Evolutionary conservation across 1,140 invertebrate genomes (phyloP).

Genomic region (Drosophila burlai): DNA sequence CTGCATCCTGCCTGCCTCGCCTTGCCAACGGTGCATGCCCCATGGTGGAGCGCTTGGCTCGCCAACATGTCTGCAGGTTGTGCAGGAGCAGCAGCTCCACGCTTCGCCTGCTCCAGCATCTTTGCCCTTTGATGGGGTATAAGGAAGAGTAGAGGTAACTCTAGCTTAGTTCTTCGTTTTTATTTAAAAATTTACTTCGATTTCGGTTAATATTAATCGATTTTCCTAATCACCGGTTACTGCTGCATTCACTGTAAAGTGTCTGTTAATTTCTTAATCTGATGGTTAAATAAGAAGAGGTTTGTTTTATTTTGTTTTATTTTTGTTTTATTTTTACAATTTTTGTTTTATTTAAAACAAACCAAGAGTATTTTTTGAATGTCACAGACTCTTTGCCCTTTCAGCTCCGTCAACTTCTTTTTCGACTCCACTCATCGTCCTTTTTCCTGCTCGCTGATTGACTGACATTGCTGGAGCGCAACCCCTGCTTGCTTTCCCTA

Average conservation of each 20-base stretch:
- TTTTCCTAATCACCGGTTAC: neutral
- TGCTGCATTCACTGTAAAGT: neutral
- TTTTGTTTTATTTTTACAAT: too few relatives aligned
- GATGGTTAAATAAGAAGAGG: too few relatives aligned
- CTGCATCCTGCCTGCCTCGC: constrained; percentile 9
- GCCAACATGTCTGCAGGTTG: constrained; percentile 61
- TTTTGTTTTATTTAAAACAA: neutral
- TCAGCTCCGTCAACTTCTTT: constrained; percentile 35
- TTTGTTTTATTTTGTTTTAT: too few relatives aligned
- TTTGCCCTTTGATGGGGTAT: constrained; percentile 27
- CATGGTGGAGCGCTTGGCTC: constrained; percentile 15
- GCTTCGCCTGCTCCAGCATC: constrained; percentile 5
- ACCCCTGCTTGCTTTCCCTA: neutral
- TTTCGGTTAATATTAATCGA: neutral
- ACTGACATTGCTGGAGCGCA: constrained; percentile 39
- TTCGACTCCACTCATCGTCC: constrained; percentile 12
- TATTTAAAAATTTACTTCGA: too few relatives aligned
- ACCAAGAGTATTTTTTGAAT: neutral
- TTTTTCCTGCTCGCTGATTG: constrained; percentile 62
- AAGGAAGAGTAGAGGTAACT: neutral
- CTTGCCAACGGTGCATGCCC: constrained; percentile 32
- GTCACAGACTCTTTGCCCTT: constrained; percentile 1
- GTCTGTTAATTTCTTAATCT: neutral
- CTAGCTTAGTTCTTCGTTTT: neutral
- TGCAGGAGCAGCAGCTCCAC: constrained; percentile 15